Base-by-base conservation (phyloP, 2,797 vertebrate species). In the Hypotaenidia philippensis region DNA sequence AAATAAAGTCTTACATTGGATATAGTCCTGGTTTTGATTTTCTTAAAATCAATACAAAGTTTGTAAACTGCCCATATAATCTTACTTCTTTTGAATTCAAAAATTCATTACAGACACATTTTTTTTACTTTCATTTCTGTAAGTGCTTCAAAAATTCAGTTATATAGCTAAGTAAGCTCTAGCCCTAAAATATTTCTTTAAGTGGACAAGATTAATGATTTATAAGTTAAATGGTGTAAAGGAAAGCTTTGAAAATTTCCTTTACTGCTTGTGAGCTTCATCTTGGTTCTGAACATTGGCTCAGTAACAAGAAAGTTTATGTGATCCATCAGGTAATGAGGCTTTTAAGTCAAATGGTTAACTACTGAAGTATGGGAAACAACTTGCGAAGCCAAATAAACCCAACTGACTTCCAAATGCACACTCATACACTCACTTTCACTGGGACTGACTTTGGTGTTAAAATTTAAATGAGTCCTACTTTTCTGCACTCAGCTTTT, bases 321-420 rank as follows among this genome's bases (percentile, higher is more conserved):
- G 1, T 87, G 83, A 60, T 89, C 59, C 69, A 87, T 29, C 32
- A 95, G 85, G 78, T 94, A 90, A 76, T 74, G 52, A 63, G 80
- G 4, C 2, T 64, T 59, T 56, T 83, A 91, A 84, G 11, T 53
- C 26, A 89, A 49, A 61, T 34, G 81, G 4, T 76, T 87, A 19
- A 77, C n/a, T 83, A 40, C 17, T 65, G 40, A 76, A 71, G 36
- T 1, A 38, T 86, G 74, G n/a, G 38, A 84, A 92, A 74, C 3
- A 72, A 52, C 13, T 44, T 59, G 3, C 0, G 2, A 78, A 83
- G 12, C 40, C 49, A 80, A 52, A 66, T 66, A 83, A 91, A 80
- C n/a, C 2, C 40, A 68, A 9, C 32, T 84, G 81, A 83, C 6
- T 61, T 82, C 50, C 40, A 69, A 44, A 52, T 22, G 8, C 20